These are phyloP conservation scores for Dolichotis patagonum DNA, from an alignment of 2,113 vertebrate genomes.

Conservation along the genomic window DNA sequence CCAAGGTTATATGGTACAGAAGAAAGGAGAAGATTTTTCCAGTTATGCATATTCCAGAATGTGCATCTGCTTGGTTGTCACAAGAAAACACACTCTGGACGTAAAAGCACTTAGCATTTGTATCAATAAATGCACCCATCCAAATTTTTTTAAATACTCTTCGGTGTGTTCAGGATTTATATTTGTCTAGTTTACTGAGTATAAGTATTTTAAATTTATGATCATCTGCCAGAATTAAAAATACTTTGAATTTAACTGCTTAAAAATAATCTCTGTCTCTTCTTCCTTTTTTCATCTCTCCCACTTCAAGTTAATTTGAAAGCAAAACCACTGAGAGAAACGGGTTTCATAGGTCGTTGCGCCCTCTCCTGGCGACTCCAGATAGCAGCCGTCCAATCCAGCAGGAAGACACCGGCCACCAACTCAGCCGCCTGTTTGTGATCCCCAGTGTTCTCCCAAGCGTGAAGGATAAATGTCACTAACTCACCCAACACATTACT, in stretches of 20 bases:
- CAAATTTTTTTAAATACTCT: neutral
- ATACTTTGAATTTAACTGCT: constrained; percentile 43
- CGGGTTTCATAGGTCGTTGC: neutral
- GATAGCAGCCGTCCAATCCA: accelerated
- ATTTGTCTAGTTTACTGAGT: neutral
- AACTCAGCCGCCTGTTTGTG: accelerated
- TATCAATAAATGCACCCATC: neutral
- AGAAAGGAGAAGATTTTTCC: neutral
- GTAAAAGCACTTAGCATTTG: neutral
- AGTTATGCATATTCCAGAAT: neutral
- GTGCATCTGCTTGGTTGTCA: neutral
- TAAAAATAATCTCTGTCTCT: neutral
- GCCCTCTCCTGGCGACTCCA: constrained; percentile 58
- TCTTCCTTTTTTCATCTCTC: neutral
- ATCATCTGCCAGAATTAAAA: constrained; percentile 32
- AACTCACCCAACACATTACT: neutral
- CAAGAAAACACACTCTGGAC: neutral
- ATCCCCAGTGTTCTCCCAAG: neutral
- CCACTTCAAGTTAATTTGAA: neutral
- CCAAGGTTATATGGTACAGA: neutral
- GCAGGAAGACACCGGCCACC: too few species aligned
- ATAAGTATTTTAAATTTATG: constrained; percentile 3
- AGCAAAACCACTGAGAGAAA: neutral
- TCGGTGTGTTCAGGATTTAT: neutral
- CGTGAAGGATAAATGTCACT: neutral